phyloP scores from a whole-genome alignment of 2,113 vertebrate species.

The Oenanthe oenanthe region DNA sequence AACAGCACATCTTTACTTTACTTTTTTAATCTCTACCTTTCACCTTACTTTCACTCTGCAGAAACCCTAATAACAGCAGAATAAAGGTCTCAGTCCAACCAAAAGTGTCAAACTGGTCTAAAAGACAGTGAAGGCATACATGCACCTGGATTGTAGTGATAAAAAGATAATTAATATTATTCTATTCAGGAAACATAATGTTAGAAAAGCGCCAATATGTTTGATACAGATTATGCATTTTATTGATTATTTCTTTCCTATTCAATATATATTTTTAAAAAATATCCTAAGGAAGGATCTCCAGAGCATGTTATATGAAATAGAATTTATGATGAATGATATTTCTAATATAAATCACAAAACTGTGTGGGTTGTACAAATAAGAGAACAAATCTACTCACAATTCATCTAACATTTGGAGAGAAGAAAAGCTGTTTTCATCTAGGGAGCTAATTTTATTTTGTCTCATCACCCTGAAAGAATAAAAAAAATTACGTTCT shows the following conservation, averaged over 20 bases:
- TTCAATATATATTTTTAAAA: neutral
- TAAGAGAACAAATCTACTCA: constrained; percentile 76
- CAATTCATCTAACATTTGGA: constrained; percentile 90
- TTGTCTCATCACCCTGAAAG: constrained; percentile 85
- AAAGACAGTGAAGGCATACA: neutral
- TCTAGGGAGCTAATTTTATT: constrained; percentile 88
- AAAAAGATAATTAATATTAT: neutral
- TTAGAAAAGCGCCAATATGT: neutral
- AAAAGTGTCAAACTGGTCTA: neutral
- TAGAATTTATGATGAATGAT: neutral
- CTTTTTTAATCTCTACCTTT: neutral
- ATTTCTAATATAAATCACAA: neutral
- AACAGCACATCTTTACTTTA: neutral
- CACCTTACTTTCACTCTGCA: neutral
- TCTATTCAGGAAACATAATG: neutral
- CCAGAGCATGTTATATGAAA: neutral
- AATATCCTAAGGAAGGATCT: neutral
- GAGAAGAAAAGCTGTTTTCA: constrained; percentile 86
- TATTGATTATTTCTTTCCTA: neutral
- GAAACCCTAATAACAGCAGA: neutral
- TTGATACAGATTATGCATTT: neutral
- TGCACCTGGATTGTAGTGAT: neutral
- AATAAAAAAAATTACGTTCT: constrained; percentile 2
- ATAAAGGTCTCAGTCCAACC: neutral
- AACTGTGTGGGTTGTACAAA: neutral